A percentile compares a stretch with the other conserved stretches of the same genome.
phyloP scores from a whole-genome alignment of 2,888 invertebrate genomes.

The Cephus pygmeus region DNA sequence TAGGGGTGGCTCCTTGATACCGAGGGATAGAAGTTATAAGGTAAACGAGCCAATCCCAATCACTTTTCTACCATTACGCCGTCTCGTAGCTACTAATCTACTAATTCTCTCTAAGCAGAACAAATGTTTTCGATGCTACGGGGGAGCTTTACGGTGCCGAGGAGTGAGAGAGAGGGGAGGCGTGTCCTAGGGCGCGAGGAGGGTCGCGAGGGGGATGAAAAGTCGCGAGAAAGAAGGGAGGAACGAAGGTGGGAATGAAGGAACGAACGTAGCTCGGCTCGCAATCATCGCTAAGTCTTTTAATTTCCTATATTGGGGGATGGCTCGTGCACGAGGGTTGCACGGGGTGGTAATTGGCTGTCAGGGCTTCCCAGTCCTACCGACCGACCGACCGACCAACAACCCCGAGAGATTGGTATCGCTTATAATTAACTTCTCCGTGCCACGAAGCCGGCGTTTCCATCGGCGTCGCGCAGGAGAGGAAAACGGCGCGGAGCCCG shows the following conservation, averaged over 20 bases:
- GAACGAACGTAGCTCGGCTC: constrained; percentile 23
- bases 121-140: constrained; percentile 49
- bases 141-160: constrained; percentile 14
- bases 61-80: constrained; percentile 52
- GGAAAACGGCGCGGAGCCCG: constrained; percentile 14
- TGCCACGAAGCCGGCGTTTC: constrained; percentile 64
- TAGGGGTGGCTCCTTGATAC: not conserved
- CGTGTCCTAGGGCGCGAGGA: constrained; percentile 9
- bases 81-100: constrained; percentile 46
- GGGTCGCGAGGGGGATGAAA: constrained; percentile 26
- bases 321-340: constrained; percentile 59
- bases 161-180: constrained; percentile 1
- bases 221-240: constrained; percentile 22
- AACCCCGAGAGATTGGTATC: constrained; percentile 66
- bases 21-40: not conserved
- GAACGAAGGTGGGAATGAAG: constrained; percentile 28
- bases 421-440: constrained; percentile 67
- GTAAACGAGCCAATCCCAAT: constrained; percentile 53
- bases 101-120: constrained; percentile 61
- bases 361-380: constrained; percentile 64
- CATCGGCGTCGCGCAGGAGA: constrained; percentile 52
- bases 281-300: constrained; percentile 65
- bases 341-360: constrained; percentile 66
- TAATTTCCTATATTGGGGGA: constrained; percentile 64
- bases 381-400: constrained; percentile 54